Base-by-base conservation (phyloP, 1,140 invertebrate species). In the Lordiphosa stackelbergi region DNA sequence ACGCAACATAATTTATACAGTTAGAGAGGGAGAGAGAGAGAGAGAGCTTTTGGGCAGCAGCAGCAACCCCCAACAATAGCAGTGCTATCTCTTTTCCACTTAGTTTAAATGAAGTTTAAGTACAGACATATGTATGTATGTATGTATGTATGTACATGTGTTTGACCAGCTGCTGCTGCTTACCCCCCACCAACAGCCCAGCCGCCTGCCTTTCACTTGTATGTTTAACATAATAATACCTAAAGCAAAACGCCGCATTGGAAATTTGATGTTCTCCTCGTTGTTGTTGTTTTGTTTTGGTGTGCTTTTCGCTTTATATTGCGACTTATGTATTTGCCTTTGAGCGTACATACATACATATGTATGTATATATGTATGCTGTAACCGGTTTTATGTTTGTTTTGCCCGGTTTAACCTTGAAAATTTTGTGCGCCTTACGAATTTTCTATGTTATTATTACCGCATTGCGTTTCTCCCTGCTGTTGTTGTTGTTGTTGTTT, bases 341-440 rank as follows among this genome's bases (percentile, higher is more conserved):
- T 22, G 10, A 13, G 24, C 10, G 6, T 35, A n/a, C 10, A 11
- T 65, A 19, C 2, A 13, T 57, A 28, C 11, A 10, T 22, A 13
- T 57, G 13, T 19, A 10, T 22, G 38, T 61, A 22, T 41, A 6
- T 38, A 40, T 58, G 35, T 78, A 70, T 79, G 66, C 46, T 81
- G 63, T 83, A 83, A 83, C 77, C 77, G 77, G 77, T 83, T 83
- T 83, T 77, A 84, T 83, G 77, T 83, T 83, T 83, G 77, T 83
- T 83, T 84, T 83, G 72, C 77, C 77, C 77, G 78, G 78, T 77
- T 83, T 83, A 83, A 83, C 77, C 77, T 83, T 83, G 77, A 83
- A 83, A 83, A 61, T 71, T 58, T 66, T 46, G 45, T 71, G 69
- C 66, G 62, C 68, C 66, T 75, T 58, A 79, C 75, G 73, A 79